Conservation (phyloP, 2,113 vertebrate genomes). For the Microcebus griseorufus region DNA sequence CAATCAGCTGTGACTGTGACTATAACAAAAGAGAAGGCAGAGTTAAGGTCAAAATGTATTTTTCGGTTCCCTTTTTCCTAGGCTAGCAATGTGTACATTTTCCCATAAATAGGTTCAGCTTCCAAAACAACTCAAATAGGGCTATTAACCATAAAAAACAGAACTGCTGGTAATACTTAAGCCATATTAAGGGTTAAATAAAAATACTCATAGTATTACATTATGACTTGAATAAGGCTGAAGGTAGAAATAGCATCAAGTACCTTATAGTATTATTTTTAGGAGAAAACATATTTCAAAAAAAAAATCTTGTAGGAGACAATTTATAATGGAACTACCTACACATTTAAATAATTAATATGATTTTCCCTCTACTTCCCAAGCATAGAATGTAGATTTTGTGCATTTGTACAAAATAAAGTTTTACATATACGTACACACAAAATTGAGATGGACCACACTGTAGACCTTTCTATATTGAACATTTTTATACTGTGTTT, state of each 20-base stretch:
- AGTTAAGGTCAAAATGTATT: neutral
- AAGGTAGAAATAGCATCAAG: conserved; percentile 26
- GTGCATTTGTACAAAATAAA: neutral
- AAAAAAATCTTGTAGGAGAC: neutral
- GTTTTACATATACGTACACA: neutral
- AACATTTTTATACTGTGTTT: neutral
- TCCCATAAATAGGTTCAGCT: conserved; percentile 27
- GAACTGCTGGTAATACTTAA: neutral
- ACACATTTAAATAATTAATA: conserved; percentile 44
- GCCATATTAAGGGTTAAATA: neutral
- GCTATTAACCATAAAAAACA: neutral
- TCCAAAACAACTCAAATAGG: conserved; percentile 27
- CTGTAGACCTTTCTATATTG: neutral
- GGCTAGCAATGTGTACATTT: conserved; percentile 12
- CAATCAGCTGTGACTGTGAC: neutral
- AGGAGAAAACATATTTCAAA: conserved; percentile 40
- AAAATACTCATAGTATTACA: neutral
- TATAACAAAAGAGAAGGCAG: neutral
- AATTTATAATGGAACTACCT: conserved; percentile 4
- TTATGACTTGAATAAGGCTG: neutral
- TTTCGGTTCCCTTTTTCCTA: conserved; percentile 17
- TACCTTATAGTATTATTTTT: neutral
- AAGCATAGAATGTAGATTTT: conserved; percentile 40
- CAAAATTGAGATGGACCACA: neutral
- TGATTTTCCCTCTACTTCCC: neutral